phyloP scores from a whole-genome alignment of 2,888 invertebrate genomes.

The Agapostemon virescens region DNA sequence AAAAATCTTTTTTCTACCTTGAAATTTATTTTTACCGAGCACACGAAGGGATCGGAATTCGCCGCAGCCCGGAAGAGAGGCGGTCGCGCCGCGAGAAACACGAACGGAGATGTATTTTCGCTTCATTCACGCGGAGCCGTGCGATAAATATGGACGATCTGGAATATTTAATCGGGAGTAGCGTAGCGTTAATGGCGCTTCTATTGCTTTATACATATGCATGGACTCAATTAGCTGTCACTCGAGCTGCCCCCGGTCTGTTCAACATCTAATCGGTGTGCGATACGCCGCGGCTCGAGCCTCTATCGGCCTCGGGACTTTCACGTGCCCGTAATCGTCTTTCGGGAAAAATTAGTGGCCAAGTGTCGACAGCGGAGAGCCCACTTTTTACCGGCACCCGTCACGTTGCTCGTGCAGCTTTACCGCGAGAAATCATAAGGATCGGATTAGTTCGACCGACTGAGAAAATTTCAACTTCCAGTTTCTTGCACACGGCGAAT shows the following conservation, averaged over 20 bases:
- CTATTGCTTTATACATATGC: conserved; percentile 54
- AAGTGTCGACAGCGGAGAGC: neutral
- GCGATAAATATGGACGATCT: conserved; percentile 44
- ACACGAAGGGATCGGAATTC: neutral
- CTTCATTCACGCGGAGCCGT: conserved; percentile 30
- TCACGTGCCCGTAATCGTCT: conserved; percentile 5
- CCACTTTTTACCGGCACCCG: neutral
- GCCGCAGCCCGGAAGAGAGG: neutral
- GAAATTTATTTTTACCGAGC: conserved; percentile 6
- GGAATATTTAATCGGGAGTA: conserved; percentile 42
- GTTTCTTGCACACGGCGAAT: too few species aligned
- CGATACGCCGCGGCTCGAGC: conserved; percentile 15
- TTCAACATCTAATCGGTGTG: conserved; percentile 30
- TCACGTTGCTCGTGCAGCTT: neutral
- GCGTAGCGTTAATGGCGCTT: conserved; percentile 40
- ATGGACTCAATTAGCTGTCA: conserved; percentile 54
- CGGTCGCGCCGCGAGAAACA: neutral
- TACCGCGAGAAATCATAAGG: neutral
- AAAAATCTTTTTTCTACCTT: neutral
- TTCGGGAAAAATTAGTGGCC: neutral
- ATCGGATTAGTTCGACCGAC: neutral
- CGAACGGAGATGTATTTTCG: conserved; percentile 2
- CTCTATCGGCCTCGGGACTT: conserved; percentile 4
- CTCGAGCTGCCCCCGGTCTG: conserved; percentile 27
- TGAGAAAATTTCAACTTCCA: neutral